Percentiles rank a stretch among this genome's conserved stretches.
These are phyloP conservation scores for Amyelois transitella DNA, from an alignment of 1,140 invertebrate species.

Conservation along the genomic window DNA sequence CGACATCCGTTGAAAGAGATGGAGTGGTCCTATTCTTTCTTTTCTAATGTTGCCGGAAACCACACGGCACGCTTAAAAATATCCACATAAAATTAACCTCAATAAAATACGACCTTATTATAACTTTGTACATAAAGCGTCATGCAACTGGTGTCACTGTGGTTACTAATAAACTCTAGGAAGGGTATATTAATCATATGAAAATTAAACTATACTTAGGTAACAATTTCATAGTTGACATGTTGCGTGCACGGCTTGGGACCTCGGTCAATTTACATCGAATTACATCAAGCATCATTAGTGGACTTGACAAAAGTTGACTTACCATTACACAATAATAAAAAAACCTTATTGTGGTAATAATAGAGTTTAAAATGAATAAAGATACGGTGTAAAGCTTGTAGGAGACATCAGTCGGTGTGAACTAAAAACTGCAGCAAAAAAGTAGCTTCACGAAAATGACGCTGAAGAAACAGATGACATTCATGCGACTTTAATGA, in stretches of 20 bases:
- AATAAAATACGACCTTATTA: not conserved
- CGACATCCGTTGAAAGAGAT: too few relatives aligned
- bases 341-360: constrained; percentile 1
- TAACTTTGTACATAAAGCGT: not conserved
- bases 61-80: too few relatives aligned
- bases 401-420: constrained; percentile 29
- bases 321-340: constrained; percentile 18
- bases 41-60: too few relatives aligned
- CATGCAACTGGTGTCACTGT: not conserved
- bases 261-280: constrained; percentile 66
- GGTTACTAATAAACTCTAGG: not conserved
- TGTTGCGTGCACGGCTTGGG: constrained; percentile 56
- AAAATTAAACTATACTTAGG: constrained; percentile 61
- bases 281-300: constrained; percentile 69
- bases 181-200: constrained; percentile 55
- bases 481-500: constrained; percentile 67
- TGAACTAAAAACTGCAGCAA: constrained; percentile 65
- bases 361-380: constrained; percentile 1
- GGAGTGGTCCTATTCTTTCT: too few relatives aligned
- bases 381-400: not conserved
- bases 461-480: constrained; percentile 54
- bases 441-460: constrained; percentile 63
- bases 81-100: too few relatives aligned
- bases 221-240: constrained; percentile 72
- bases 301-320: constrained; percentile 14